Conservation (phyloP, 1,140 invertebrate genomes). For the Drosophila busckii region DNA sequence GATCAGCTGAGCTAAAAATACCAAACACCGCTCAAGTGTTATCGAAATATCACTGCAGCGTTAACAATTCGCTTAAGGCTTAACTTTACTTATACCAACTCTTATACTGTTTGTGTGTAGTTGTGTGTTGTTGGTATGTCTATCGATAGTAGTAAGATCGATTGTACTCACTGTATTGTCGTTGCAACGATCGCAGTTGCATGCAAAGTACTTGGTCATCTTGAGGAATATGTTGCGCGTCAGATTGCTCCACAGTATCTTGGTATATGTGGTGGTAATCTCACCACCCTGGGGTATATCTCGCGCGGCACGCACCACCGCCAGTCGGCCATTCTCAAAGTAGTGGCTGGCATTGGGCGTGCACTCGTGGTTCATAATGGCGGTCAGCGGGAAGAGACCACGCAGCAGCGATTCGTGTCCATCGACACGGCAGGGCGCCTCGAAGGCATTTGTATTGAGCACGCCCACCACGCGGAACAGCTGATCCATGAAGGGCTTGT, state of each 20-base stretch:
- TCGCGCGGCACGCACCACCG: conserved; percentile 83
- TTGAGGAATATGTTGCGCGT: conserved; percentile 83
- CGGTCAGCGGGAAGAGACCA: conserved; percentile 86
- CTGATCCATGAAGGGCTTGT: conserved; percentile 69
- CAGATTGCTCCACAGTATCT: conserved; percentile 86
- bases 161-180: conserved; percentile 82
- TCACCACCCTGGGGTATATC: conserved; percentile 84
- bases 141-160: too few species aligned
- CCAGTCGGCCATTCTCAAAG: conserved; percentile 80
- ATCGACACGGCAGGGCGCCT: conserved; percentile 81
- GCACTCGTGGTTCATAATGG: conserved; percentile 88
- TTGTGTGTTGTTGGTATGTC: too few species aligned
- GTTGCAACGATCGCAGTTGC: conserved; percentile 84
- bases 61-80: too few species aligned
- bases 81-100: too few species aligned
- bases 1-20: too few species aligned
- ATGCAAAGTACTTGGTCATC: conserved; percentile 87
- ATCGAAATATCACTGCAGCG: too few species aligned
- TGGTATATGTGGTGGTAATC: conserved; percentile 87
- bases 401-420: conserved; percentile 81
- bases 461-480: conserved; percentile 80
- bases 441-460: conserved; percentile 88
- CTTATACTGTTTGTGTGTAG: too few species aligned
- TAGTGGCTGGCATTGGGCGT: conserved; percentile 87
- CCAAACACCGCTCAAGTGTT: too few species aligned